A percentile compares a stretch with the other conserved stretches of the same genome.
These are phyloP conservation scores for Hyla sarda DNA, from an alignment of 2,113 vertebrate genomes.

Conservation along the genomic window DNA sequence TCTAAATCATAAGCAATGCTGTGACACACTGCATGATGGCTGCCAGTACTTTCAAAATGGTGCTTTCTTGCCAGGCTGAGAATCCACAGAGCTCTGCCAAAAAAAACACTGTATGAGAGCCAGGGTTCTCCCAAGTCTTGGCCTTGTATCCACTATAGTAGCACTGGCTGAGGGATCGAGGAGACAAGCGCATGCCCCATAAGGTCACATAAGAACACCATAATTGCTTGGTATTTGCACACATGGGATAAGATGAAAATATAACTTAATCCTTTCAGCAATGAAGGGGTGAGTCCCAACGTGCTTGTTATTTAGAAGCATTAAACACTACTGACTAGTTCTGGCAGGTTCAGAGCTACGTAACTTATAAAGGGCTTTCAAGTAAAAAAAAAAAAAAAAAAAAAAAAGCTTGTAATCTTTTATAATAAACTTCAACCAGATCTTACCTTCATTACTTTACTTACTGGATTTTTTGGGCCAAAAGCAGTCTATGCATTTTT, in stretches of 20 bases:
- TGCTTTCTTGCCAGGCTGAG: constrained; percentile 77
- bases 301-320: constrained; percentile 34
- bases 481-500: not conserved
- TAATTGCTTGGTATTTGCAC: constrained; percentile 68
- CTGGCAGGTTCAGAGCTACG: constrained; percentile 23
- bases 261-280: constrained; percentile 54
- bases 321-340: constrained; percentile 32
- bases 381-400: no score
- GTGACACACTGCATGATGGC: constrained; percentile 72
- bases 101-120: constrained; percentile 80
- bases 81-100: constrained; percentile 80
- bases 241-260: constrained; percentile 56
- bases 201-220: constrained; percentile 73
- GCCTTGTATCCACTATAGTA: constrained; percentile 72
- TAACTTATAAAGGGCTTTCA: not conserved
- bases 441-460: not conserved
- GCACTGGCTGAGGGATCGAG: constrained; percentile 71
- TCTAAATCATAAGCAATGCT: constrained; percentile 79
- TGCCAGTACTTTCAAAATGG: constrained; percentile 77
- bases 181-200: constrained; percentile 69
- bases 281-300: constrained; percentile 50
- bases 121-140: constrained; percentile 74
- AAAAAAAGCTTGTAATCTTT: not conserved
- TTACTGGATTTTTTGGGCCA: not conserved
- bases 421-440: not conserved